Evolutionary conservation across 2,797 vertebrate genomes (phyloP), one percentile per base, ranked within the genome.

Genomic region (Florisuga fusca): DNA sequence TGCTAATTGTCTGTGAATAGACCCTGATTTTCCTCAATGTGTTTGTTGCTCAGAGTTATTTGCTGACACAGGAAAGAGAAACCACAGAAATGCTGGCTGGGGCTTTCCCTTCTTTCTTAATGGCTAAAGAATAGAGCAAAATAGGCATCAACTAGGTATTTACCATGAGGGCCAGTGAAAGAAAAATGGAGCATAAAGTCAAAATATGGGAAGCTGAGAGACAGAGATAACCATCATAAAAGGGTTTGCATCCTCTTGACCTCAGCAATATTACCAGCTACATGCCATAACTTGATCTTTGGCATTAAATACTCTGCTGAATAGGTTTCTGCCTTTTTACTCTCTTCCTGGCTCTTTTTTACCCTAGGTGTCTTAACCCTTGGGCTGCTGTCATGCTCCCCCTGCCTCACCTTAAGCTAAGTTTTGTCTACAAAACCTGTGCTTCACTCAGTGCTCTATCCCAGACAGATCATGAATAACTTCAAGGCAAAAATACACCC

Each of bases 31-130:
- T 96, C 67, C 8, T 6, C 89, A 95, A 86, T 87, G 83, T 12
- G 50, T 91, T 93, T 90, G 54, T 93, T 86, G 74, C 87, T 86
- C 29, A 27, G 78, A 94, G 71, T 92, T 95, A 95, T 96, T 95
- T 96, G 94, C 90, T 96, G 95, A 95, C 81, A 92, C 43, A 88
- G 76, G 84, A 96, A 95, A 80, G 64, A 94, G 72, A 93, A 96
- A 73, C 81, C 82, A 82, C 79, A 87, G 58, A 94, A 93, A 84
- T 74, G 41, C 86, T 89, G 84, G 59, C 57, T 90, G 66, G 59
- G 57, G 46, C 61, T 81, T 81, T 87, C 57, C 61, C 62, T 89
- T 82, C 71, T 83, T 93, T 94, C 87, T 95, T 78, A 76, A 86
- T 88, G 66, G 48, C 58, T 93, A 53, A 50, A 50, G 26, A 53